Conservation (phyloP, 2,888 invertebrate genomes). For the Melinaea menophilus region DNA sequence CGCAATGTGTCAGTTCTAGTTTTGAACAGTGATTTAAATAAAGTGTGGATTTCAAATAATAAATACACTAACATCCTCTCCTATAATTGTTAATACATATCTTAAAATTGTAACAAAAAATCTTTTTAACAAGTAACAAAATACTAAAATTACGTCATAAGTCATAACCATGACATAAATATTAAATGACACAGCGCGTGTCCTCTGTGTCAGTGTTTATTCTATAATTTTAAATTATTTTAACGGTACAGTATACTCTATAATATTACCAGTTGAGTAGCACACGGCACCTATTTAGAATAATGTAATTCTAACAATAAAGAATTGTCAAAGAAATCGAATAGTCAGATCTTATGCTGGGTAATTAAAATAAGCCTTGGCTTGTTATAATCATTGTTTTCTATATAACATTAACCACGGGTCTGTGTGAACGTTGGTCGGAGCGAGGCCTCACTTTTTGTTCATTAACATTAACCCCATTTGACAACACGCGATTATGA, state of each 20-base stretch:
- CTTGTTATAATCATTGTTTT: constrained; percentile 5
- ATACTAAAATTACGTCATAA: neutral
- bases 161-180: neutral
- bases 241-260: too few relatives aligned
- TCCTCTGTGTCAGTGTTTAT: neutral
- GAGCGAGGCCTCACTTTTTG: constrained; percentile 40
- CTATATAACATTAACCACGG: neutral
- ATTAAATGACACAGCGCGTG: neutral
- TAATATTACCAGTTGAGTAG: too few relatives aligned
- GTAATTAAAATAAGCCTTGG: constrained; percentile 6
- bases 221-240: neutral
- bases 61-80: too few relatives aligned
- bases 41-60: too few relatives aligned
- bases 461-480: constrained; percentile 46
- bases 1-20: too few relatives aligned
- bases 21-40: too few relatives aligned
- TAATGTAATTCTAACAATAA: neutral
- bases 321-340: constrained; percentile 2
- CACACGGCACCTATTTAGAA: too few relatives aligned
- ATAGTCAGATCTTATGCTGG: neutral
- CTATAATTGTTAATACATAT: too few relatives aligned
- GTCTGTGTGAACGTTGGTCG: constrained; percentile 12
- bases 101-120: too few relatives aligned
- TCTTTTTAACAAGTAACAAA: neutral
- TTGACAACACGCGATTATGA: constrained; percentile 37